Conservation (phyloP, 37 sponge, comb jelly and placozoan genomes). For the Trichoplax adhaerens region DNA sequence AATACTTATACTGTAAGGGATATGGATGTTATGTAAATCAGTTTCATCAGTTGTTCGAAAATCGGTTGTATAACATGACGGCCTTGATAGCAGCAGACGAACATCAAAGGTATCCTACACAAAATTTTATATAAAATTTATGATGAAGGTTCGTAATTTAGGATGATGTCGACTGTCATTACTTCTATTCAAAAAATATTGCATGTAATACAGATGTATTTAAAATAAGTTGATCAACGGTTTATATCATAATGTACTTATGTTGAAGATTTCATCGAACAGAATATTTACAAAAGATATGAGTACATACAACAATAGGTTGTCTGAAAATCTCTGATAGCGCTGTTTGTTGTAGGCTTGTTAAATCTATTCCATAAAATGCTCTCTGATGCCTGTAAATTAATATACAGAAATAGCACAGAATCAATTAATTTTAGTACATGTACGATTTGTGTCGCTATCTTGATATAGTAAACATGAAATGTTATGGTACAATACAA, state of each 20-base stretch:
- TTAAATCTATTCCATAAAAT: conserved; percentile 83
- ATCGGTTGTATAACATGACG: conserved; percentile 56
- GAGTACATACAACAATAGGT: conserved; percentile 58
- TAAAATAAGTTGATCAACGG: background rate
- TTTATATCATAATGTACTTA: background rate
- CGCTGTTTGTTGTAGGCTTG: conserved; percentile 40
- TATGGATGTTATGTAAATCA: conserved; percentile 35
- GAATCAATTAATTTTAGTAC: background rate
- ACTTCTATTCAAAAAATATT: no score
- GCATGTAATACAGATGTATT: background rate
- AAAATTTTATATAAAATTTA: background rate
- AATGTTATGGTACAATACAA: background rate
- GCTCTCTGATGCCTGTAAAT: conserved; percentile 54
- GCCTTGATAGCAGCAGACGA: conserved; percentile 65
- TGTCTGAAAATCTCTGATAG: conserved; percentile 83
- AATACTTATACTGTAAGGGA: background rate
- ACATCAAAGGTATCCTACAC: conserved; percentile 74
- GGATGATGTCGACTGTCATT: no score
- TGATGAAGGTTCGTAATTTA: no score
- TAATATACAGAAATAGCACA: background rate
- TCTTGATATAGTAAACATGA: background rate
- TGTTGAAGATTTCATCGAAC: conserved; percentile 1
- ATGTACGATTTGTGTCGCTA: background rate
- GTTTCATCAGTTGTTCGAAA: conserved; percentile 60
- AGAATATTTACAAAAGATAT: conserved; percentile 3